Evolutionary conservation across 1,140 invertebrate species (phyloP).

Genomic region (Lasioglossum albipes): DNA sequence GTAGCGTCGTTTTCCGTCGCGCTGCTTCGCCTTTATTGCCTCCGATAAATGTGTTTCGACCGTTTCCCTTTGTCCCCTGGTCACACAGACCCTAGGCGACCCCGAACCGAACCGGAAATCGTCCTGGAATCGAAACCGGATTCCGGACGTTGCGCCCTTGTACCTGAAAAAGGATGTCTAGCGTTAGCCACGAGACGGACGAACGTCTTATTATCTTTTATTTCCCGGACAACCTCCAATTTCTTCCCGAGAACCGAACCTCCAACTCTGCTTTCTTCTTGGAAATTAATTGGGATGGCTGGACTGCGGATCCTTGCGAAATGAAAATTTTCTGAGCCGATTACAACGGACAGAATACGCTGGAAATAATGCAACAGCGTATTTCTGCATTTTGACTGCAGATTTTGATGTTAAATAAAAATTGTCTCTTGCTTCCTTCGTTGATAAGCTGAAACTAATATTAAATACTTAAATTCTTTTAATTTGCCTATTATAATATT

Average conservation of each 20-base stretch:
- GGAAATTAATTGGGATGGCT: too few species aligned
- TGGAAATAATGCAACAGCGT: too few species aligned
- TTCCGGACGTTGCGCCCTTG: not conserved
- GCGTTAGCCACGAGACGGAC: not conserved
- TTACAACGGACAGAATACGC: too few species aligned
- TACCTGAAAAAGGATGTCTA: not conserved
- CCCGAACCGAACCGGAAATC: slow-evolving; percentile 31
- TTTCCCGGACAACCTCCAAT: not conserved
- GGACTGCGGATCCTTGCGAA: too few species aligned
- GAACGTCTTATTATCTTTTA: not conserved
- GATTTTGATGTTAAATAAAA: too few species aligned
- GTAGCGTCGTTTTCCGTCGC: slow-evolving; percentile 45
- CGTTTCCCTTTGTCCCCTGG: slow-evolving; percentile 17
- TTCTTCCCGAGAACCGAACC: not conserved
- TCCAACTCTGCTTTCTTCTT: too few species aligned
- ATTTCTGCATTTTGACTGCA: too few species aligned
- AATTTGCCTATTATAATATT: too few species aligned
- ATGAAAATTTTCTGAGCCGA: too few species aligned
- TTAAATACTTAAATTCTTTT: too few species aligned
- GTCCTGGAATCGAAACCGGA: slow-evolving; percentile 34
- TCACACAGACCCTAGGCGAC: not conserved
- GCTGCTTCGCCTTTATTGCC: slow-evolving; percentile 51
- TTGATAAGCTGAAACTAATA: too few species aligned
- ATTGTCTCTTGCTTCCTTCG: too few species aligned
- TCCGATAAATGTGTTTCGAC: slow-evolving; percentile 56